Evolutionary conservation across 2,113 vertebrate genomes (phyloP).

Genomic region (Chrysochloris asiatica): DNA sequence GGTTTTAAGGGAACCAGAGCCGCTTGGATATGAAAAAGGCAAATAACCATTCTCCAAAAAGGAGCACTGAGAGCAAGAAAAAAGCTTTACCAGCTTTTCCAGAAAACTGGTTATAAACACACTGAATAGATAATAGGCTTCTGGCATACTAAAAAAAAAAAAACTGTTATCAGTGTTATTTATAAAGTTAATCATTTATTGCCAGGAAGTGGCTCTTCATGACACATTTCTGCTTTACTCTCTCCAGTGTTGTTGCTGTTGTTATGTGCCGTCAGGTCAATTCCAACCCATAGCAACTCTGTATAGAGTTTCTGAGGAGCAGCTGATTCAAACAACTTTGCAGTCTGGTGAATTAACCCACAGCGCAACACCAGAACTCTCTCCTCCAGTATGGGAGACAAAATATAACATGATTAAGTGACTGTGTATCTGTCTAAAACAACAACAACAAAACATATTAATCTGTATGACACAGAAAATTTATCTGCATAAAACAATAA

Average conservation of each 20-base stretch:
- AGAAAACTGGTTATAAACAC: background rate
- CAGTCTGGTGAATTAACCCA: too few species aligned
- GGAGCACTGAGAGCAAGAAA: background rate
- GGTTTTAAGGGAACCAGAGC: background rate
- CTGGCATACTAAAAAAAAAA: background rate
- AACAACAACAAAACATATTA: slow-evolving; percentile 1
- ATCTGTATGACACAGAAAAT: slow-evolving; percentile 37
- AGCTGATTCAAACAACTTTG: too few species aligned
- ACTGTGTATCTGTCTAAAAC: slow-evolving; percentile 31
- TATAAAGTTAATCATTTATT: slow-evolving; percentile 38
- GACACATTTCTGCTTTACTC: background rate
- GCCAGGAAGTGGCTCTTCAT: slow-evolving; percentile 37
- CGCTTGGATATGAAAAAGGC: background rate
- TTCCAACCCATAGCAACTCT: too few species aligned
- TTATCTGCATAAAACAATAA: slow-evolving; percentile 8
- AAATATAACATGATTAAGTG: slow-evolving; percentile 51
- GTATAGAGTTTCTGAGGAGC: too few species aligned
- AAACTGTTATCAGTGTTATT: slow-evolving; percentile 42
- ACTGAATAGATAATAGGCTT: slow-evolving; percentile 20
- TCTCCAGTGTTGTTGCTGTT: slow-evolving; percentile 36
- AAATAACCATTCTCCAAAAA: background rate
- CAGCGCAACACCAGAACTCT: too few species aligned
- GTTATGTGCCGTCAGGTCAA: too few species aligned
- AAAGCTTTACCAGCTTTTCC: background rate
- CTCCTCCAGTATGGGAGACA: background rate